These are phyloP conservation scores for Hoplostethus mediterraneus DNA, from an alignment of 2,797 vertebrate genomes.

Conservation along the genomic window DNA sequence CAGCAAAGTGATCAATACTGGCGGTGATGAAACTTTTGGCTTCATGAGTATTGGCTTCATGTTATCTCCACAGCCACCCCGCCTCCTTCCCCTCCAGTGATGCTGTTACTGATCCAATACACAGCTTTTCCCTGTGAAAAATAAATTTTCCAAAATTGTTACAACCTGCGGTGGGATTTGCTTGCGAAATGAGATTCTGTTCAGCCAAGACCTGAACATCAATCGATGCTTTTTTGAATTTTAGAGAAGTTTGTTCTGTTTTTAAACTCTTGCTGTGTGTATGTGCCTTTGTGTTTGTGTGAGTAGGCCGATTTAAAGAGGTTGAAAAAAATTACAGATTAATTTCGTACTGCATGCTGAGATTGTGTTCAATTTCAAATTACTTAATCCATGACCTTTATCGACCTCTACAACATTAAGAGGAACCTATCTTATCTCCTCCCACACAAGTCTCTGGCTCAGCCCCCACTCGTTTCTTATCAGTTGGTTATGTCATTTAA, in stretches of 20 bases:
- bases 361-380: too few relatives aligned
- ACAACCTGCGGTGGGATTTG: neutral
- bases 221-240: conserved; percentile 13
- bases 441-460: too few relatives aligned
- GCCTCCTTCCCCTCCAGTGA: neutral
- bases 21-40: conserved; percentile 2
- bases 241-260: conserved; percentile 2
- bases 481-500: too few relatives aligned
- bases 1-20: neutral
- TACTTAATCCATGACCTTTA: too few relatives aligned
- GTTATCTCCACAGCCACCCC: conserved; percentile 9
- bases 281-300: too few relatives aligned
- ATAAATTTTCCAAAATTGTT: neutral
- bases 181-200: conserved; percentile 27
- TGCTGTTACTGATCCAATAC: conserved; percentile 3
- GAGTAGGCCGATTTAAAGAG: neutral
- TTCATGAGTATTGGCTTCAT: neutral
- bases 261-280: neutral
- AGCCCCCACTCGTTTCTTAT: too few relatives aligned
- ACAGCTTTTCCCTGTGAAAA: conserved; percentile 2
- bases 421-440: too few relatives aligned
- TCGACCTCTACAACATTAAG: too few relatives aligned
- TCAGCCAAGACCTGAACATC: conserved; percentile 12
- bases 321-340: neutral
- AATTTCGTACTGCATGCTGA: neutral